Conservation (phyloP, 2,797 vertebrate genomes). For the Clarias pachynema region DNA sequence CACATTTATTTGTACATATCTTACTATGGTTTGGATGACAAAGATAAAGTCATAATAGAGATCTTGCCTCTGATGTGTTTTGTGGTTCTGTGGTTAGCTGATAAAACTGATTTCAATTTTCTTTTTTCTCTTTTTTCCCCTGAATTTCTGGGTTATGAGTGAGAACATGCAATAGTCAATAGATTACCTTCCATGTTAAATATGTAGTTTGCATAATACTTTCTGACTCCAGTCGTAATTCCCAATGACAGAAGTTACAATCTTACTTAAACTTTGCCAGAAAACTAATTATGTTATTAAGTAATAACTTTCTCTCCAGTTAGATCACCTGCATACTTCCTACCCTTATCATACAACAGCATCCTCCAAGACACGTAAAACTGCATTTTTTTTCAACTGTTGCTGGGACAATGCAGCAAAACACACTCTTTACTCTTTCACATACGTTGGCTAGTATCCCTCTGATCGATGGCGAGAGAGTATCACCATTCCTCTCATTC, state of each 20-base stretch:
- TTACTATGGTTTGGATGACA: not conserved
- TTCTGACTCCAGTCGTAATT: not conserved
- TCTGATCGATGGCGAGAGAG: not conserved
- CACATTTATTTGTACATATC: not conserved
- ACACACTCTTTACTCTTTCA: not conserved
- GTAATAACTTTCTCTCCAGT: not conserved
- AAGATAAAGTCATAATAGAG: not conserved
- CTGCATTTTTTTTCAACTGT: not conserved
- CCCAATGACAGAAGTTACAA: not conserved
- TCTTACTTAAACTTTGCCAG: not conserved
- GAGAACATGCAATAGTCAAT: not conserved
- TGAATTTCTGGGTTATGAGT: not conserved
- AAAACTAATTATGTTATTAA: not conserved
- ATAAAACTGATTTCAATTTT: not conserved
- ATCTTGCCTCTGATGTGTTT: not conserved
- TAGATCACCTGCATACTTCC: not conserved
- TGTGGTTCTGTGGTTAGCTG: conserved; percentile 8
- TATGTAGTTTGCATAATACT: not conserved
- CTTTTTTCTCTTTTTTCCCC: no score
- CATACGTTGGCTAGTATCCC: not conserved
- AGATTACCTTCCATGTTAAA: not conserved
- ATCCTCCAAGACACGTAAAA: not conserved
- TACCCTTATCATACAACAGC: not conserved
- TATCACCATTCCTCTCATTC: not conserved
- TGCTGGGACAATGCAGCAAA: not conserved